Evolutionary conservation across 2,888 invertebrate genomes (phyloP).

Genomic region (Nowickia ferox): DNA sequence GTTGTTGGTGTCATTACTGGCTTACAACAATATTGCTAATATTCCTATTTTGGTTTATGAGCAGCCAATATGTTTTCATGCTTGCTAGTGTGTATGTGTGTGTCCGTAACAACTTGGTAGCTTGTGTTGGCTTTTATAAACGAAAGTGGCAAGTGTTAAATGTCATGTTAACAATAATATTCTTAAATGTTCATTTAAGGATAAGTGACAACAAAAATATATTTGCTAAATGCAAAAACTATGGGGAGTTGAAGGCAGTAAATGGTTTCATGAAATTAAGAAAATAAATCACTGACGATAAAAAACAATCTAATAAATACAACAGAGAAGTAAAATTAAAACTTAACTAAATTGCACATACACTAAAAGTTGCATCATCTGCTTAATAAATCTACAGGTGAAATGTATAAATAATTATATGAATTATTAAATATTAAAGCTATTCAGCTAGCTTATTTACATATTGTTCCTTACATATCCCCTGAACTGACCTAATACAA

Average conservation of each 20-base stretch:
- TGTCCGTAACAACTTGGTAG: background rate
- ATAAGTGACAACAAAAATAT: slow-evolving; percentile 47
- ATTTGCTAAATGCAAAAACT: slow-evolving; percentile 18
- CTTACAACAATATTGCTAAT: slow-evolving; percentile 48
- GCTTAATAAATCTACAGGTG: no score
- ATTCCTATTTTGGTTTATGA: slow-evolving; percentile 65
- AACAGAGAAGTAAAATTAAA: no score
- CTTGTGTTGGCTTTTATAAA: slow-evolving; percentile 13
- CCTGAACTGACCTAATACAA: no score
- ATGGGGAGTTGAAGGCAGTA: background rate
- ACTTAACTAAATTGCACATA: no score
- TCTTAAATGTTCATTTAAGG: slow-evolving; percentile 59
- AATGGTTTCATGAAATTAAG: background rate
- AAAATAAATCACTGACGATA: background rate
- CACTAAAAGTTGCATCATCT: no score
- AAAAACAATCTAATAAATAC: background rate
- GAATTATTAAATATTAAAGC: no score
- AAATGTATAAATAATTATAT: no score
- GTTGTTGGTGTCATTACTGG: slow-evolving; percentile 32
- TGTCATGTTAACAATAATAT: slow-evolving; percentile 69
- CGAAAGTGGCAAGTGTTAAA: slow-evolving; percentile 69
- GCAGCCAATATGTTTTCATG: slow-evolving; percentile 66
- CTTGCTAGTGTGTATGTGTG: slow-evolving; percentile 9
- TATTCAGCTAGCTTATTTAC: no score
- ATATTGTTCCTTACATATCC: no score